Conservation (phyloP, 2,888 invertebrate genomes). For the Laspeyria flexula region DNA sequence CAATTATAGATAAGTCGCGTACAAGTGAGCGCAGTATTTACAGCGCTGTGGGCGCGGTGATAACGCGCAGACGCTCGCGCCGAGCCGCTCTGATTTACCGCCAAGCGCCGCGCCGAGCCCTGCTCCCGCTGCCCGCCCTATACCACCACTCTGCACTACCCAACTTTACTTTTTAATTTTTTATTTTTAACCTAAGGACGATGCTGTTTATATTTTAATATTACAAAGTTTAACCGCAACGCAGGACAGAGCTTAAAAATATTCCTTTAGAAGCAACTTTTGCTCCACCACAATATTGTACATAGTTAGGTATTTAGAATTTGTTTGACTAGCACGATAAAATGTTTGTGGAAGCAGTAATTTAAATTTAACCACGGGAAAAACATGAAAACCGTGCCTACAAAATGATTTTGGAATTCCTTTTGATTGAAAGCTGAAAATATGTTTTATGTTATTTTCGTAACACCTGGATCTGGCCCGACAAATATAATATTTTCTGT, state of each 20-base stretch:
- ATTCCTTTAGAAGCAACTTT: not conserved
- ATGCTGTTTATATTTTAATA: conserved; percentile 10
- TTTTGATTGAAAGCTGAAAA: too few species aligned
- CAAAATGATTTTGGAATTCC: too few species aligned
- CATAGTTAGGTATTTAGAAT: too few species aligned
- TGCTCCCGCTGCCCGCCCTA: conserved; percentile 22
- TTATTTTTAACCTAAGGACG: conserved; percentile 13
- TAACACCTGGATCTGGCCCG: too few species aligned
- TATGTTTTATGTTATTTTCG: too few species aligned
- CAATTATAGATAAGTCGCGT: conserved; percentile 85
- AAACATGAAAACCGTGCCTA: too few species aligned
- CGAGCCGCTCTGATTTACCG: conserved; percentile 25
- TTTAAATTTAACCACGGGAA: too few species aligned
- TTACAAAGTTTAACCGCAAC: not conserved
- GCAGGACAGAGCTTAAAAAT: not conserved
- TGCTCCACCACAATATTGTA: not conserved
- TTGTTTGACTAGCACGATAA: too few species aligned
- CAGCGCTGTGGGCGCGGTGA: conserved; percentile 72
- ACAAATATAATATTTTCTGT: too few species aligned
- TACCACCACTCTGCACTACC: conserved; percentile 24
- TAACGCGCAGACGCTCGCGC: conserved; percentile 49
- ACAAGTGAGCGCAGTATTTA: conserved; percentile 80
- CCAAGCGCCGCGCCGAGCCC: conserved; percentile 34
- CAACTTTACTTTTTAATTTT: conserved; percentile 35
- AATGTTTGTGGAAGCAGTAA: too few species aligned